Conservation (phyloP, 1,140 invertebrate genomes). For the Caenorhabditis tropicalis region DNA sequence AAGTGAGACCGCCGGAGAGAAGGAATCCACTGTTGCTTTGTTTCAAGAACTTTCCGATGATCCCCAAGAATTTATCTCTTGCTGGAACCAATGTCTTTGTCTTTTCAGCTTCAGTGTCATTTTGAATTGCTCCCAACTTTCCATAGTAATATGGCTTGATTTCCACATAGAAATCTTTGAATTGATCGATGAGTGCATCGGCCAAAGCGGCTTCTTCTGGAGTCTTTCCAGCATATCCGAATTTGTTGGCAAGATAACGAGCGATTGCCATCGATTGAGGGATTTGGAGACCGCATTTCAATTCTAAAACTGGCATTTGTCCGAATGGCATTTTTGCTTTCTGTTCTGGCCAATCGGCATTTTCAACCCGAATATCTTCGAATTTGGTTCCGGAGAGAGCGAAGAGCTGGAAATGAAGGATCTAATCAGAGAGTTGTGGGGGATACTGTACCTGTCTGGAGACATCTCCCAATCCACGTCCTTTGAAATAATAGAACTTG, state of each 20-base stretch:
- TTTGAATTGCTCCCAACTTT: background rate
- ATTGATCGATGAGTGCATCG: conserved; percentile 48
- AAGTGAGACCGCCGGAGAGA: conserved; percentile 25
- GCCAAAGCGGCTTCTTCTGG: conserved; percentile 37
- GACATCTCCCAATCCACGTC: conserved; percentile 47
- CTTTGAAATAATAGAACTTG: conserved; percentile 51
- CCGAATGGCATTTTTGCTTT: conserved; percentile 52
- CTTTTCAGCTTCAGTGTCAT: background rate
- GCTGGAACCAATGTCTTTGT: conserved; percentile 40
- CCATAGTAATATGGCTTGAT: conserved; percentile 35
- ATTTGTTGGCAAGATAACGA: conserved; percentile 33
- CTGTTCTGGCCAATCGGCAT: conserved; percentile 11
- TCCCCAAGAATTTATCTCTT: conserved; percentile 44
- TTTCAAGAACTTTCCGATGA: conserved; percentile 32
- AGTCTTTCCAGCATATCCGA: conserved; percentile 36
- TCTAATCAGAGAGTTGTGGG: background rate
- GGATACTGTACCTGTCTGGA: background rate
- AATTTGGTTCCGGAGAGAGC: conserved; percentile 27
- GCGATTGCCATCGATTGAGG: conserved; percentile 52
- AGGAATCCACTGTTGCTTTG: conserved; percentile 39
- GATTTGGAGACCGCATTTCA: conserved; percentile 35
- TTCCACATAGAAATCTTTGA: conserved; percentile 46
- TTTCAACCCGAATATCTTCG: conserved; percentile 41
- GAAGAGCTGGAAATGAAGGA: conserved; percentile 14
- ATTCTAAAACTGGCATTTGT: conserved; percentile 48